Conservation (phyloP, 1,140 invertebrate genomes). For the Drosophila repletoides region DNA sequence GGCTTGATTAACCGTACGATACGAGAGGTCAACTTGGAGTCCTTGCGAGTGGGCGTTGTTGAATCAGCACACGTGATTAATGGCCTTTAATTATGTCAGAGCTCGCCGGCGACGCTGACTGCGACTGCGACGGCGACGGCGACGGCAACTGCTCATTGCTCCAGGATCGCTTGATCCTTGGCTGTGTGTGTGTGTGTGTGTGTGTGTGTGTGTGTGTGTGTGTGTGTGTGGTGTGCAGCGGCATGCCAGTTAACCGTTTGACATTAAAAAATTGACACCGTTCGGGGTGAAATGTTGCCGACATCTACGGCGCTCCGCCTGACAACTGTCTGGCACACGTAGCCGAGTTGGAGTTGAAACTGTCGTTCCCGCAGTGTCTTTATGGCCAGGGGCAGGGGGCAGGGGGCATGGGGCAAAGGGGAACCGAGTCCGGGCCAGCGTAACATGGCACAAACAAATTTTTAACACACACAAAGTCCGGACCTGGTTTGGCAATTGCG, state of each 20-base stretch:
- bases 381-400: too few relatives aligned
- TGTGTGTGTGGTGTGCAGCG: conserved; percentile 31
- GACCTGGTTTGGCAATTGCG: neutral
- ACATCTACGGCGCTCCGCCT: conserved; percentile 39
- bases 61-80: conserved; percentile 81
- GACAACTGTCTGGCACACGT: conserved; percentile 78
- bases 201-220: too few relatives aligned
- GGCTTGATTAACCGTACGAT: conserved; percentile 71
- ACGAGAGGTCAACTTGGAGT: conserved; percentile 19
- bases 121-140: conserved; percentile 4
- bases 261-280: conserved; percentile 82
- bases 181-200: too few relatives aligned
- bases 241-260: conserved; percentile 75
- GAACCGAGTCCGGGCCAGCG: neutral
- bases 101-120: conserved; percentile 43
- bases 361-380: conserved; percentile 22
- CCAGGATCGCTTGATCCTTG: conserved; percentile 14
- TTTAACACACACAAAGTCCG: conserved; percentile 45
- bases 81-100: conserved; percentile 80
- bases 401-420: too few relatives aligned
- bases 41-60: conserved; percentile 61
- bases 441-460: conserved; percentile 44
- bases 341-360: conserved; percentile 45
- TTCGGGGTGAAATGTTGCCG: conserved; percentile 77
- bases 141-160: neutral